Percentiles rank a stretch among this genome's conserved stretches.
These are phyloP conservation scores for Orthonychiurus folsomi DNA, from an alignment of 2,888 invertebrate species.

Conservation along the genomic window DNA sequence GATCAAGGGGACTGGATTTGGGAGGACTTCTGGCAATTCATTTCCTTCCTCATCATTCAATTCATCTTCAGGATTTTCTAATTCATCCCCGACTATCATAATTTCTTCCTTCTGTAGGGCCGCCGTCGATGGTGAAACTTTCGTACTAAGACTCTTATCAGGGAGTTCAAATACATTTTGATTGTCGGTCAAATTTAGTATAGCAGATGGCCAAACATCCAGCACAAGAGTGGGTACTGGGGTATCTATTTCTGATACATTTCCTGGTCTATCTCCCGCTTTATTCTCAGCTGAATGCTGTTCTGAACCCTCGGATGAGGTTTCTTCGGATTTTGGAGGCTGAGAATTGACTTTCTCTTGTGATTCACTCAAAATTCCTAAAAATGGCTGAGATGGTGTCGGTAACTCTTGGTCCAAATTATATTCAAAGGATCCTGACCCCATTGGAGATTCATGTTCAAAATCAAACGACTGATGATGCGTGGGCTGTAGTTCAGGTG, in stretches of 20 bases:
- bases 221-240: not conserved
- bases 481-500: not conserved
- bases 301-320: not conserved
- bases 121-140: no score
- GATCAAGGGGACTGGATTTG: constrained; percentile 34
- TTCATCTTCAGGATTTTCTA: not conserved
- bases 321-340: constrained; percentile 2
- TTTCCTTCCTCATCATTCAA: constrained; percentile 17
- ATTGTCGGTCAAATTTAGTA: not conserved
- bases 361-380: not conserved
- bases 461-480: not conserved
- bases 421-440: no score
- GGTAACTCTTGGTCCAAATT: not conserved
- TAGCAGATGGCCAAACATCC: not conserved
- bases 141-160: no score
- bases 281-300: not conserved
- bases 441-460: not conserved
- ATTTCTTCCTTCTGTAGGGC: not conserved
- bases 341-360: not conserved
- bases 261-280: not conserved
- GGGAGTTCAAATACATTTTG: not conserved
- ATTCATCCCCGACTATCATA: not conserved
- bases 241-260: not conserved
- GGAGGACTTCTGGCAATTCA: constrained; percentile 26
- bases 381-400: not conserved